Evolutionary conservation across 2,797 vertebrate genomes (phyloP).

Genomic region (Poliocrania exsul): DNA sequence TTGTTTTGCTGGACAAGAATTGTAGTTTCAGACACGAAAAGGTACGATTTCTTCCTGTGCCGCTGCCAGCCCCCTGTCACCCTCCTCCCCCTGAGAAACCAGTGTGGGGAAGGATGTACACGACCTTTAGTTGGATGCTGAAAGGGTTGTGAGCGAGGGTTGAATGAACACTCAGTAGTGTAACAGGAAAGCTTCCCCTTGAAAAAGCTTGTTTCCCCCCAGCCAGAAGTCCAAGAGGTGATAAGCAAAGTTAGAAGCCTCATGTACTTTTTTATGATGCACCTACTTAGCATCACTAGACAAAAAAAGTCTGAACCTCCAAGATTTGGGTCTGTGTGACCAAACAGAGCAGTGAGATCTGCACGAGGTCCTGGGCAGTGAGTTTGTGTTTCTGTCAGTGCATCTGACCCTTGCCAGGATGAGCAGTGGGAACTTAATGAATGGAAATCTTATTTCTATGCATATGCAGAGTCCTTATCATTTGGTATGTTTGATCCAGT

Average conservation of each 20-base stretch:
- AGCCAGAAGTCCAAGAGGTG: conserved; percentile 19
- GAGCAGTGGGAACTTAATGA: neutral
- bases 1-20: conserved; percentile 33
- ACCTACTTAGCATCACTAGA: neutral
- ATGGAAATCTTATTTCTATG: neutral
- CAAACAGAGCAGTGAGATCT: neutral
- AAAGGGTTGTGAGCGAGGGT: neutral
- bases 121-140: neutral
- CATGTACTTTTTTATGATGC: conserved; percentile 8
- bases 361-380: neutral
- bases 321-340: neutral
- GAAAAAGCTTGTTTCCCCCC: neutral
- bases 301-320: neutral
- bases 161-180: neutral
- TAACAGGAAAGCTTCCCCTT: conserved; percentile 19
- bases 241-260: conserved; percentile 34
- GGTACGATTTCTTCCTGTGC: neutral
- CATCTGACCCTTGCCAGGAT: neutral
- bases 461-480: neutral
- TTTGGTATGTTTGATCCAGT: neutral
- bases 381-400: conserved; percentile 6
- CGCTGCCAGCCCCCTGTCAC: neutral
- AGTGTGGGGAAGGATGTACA: neutral
- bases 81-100: neutral
- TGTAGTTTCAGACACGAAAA: conserved; percentile 42